A percentile compares a stretch with the other conserved stretches of the same genome.
Conservation (phyloP, 2,113 vertebrate genomes). For the Gadus macrocephalus region DNA sequence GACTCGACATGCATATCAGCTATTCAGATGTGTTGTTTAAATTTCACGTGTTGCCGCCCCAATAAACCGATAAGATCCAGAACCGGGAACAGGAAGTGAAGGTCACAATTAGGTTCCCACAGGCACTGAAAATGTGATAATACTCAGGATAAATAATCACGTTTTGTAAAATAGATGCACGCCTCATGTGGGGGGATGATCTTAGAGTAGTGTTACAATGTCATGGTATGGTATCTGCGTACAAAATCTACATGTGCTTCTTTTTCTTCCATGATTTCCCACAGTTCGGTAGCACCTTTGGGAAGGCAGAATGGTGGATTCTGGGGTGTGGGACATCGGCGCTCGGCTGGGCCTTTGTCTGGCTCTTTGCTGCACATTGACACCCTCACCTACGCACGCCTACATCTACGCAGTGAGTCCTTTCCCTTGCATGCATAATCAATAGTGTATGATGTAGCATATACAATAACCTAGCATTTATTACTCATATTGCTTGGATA, state of each 20-base stretch:
- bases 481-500: not conserved
- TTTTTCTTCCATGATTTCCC: not conserved
- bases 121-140: no score
- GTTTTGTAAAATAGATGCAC: no score
- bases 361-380: constrained; percentile 45
- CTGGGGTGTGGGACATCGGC: constrained; percentile 18
- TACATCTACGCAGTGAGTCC: constrained; percentile 76
- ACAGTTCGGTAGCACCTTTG: constrained; percentile 22
- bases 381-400: constrained; percentile 54
- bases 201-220: no score
- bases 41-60: no score
- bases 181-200: not conserved
- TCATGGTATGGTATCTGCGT: not conserved
- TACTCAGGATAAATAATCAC: no score
- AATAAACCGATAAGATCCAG: no score
- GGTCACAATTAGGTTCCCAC: no score
- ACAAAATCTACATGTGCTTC: no score
- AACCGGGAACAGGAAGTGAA: no score
- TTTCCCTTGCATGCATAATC: not conserved
- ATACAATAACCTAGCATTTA: no score
- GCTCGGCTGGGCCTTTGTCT: constrained; percentile 36
- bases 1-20: no score
- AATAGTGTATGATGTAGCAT: not conserved
- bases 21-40: no score
- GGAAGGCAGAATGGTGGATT: constrained; percentile 47